Conservation (phyloP, 2,888 invertebrate genomes). For the Melangyna quadrimaculata region DNA sequence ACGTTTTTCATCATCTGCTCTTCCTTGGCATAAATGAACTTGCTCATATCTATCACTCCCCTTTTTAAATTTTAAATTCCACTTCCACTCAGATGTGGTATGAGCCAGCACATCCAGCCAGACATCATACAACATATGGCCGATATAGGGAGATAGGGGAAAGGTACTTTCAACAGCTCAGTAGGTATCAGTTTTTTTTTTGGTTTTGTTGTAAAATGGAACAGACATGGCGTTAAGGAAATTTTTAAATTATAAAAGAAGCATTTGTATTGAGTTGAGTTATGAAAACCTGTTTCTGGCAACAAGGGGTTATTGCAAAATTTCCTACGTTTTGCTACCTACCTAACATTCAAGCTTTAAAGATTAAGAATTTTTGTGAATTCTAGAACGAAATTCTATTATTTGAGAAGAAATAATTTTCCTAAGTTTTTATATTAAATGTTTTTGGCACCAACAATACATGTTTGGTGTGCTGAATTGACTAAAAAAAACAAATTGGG, state of each 20-base stretch:
- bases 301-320: neutral
- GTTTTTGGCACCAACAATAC: too few relatives aligned
- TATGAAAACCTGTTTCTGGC: neutral
- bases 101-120: slow-evolving; percentile 22
- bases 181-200: slow-evolving; percentile 1
- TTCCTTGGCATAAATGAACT: slow-evolving; percentile 26
- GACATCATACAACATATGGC: slow-evolving; percentile 49
- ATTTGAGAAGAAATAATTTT: too few relatives aligned
- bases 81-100: slow-evolving; percentile 37
- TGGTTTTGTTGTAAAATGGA: neutral
- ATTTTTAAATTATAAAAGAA: neutral
- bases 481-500: too few relatives aligned
- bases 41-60: slow-evolving; percentile 49
- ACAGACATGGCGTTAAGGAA: neutral
- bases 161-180: slow-evolving; percentile 35
- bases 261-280: neutral
- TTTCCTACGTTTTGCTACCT: too few relatives aligned
- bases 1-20: slow-evolving; percentile 38
- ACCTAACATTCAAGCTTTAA: too few relatives aligned
- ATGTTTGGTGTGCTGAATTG: too few relatives aligned
- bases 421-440: too few relatives aligned
- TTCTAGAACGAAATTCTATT: too few relatives aligned
- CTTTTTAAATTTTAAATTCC: slow-evolving; percentile 57
- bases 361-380: too few relatives aligned
- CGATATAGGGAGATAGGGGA: slow-evolving; percentile 31